Evolutionary conservation across 2,797 vertebrate species (phyloP).

Genomic region (Pipistrellus kuhlii): DNA sequence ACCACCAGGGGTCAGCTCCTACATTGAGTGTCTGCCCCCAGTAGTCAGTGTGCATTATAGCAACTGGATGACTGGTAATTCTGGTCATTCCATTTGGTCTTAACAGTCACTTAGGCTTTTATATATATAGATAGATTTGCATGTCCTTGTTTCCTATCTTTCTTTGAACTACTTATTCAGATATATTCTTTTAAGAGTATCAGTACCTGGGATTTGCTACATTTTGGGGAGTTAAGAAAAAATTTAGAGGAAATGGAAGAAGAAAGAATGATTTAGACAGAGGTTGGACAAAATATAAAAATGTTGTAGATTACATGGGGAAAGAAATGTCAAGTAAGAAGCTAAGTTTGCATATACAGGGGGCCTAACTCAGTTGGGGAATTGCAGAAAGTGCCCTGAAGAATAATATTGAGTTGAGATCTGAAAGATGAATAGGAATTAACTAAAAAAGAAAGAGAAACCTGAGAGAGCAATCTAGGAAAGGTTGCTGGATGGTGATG

Average conservation of each 20-base stretch:
- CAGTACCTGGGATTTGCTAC: not conserved
- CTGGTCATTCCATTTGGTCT: no score
- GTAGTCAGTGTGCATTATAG: no score
- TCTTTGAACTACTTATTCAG: not conserved
- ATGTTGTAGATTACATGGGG: not conserved
- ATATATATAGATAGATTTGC: not conserved
- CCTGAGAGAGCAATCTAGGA: not conserved
- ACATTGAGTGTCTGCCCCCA: no score
- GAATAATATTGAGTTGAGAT: constrained; percentile 23
- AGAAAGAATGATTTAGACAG: not conserved
- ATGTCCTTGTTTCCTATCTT: not conserved
- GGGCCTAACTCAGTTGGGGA: not conserved
- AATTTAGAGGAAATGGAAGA: constrained; percentile 38
- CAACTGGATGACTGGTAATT: no score
- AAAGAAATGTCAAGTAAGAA: constrained; percentile 17
- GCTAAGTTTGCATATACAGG: not conserved
- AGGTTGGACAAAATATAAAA: not conserved
- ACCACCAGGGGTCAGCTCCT: no score
- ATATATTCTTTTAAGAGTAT: not conserved
- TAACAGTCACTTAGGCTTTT: no score
- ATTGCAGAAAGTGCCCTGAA: not conserved
- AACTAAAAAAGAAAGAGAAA: not conserved
- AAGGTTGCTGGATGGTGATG: not conserved
- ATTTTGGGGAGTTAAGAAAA: not conserved
- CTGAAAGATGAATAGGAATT: constrained; percentile 20